Evolutionary conservation across 2,113 vertebrate species (phyloP).

Genomic region (Apaloderma vittatum): DNA sequence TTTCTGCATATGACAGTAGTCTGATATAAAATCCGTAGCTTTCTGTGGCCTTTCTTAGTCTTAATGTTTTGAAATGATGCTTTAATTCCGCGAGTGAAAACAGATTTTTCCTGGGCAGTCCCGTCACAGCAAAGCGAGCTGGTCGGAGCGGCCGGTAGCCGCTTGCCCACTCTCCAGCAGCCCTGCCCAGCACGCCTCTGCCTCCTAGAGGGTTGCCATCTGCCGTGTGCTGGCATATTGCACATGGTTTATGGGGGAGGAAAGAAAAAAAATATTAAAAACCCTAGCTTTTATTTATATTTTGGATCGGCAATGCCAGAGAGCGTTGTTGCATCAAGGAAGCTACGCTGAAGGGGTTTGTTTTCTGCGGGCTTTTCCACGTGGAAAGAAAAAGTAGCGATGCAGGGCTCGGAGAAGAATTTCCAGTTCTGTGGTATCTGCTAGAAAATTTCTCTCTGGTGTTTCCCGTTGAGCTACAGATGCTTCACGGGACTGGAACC

Average conservation of each 20-base stretch:
- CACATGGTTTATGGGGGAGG: neutral
- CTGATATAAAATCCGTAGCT: neutral
- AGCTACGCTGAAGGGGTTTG: neutral
- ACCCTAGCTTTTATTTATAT: neutral
- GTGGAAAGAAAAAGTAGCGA: neutral
- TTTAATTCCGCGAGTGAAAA: neutral
- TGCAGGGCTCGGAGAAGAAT: neutral
- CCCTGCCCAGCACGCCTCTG: neutral
- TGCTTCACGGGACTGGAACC: neutral
- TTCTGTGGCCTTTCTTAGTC: neutral
- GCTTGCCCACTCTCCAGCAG: neutral
- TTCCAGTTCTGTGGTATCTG: neutral
- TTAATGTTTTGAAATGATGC: neutral
- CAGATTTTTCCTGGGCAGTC: neutral
- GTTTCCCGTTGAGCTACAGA: rapidly evolving
- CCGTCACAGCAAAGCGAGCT: neutral
- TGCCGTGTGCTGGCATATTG: neutral
- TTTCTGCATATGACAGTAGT: neutral
- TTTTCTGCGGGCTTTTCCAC: neutral
- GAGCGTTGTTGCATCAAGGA: neutral
- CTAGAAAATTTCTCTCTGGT: neutral
- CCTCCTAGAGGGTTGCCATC: neutral
- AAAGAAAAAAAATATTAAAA: neutral
- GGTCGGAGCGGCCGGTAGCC: neutral
- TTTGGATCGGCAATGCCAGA: neutral